Percentiles rank a stretch among this genome's conserved stretches.
phyloP scores from a whole-genome alignment of 1,140 invertebrate species.

The Heliconius eleuchia region DNA sequence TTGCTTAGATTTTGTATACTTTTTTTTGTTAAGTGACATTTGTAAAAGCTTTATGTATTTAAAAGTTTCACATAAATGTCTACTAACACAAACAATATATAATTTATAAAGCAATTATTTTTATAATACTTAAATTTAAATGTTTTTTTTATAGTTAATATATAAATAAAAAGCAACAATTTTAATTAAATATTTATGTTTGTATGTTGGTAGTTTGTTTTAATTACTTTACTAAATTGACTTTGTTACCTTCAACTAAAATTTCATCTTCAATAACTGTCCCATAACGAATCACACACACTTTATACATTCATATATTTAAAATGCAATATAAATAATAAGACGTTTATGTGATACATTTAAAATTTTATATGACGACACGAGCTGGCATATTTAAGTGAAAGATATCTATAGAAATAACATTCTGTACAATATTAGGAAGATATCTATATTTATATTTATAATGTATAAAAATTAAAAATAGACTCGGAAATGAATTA shows the following conservation, averaged over 20 bases:
- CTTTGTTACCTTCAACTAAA: not conserved
- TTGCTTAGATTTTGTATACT: not conserved
- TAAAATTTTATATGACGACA: constrained; percentile 40
- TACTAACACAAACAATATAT: not conserved
- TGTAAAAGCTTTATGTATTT: not conserved
- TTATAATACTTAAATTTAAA: not conserved
- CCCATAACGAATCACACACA: too few species aligned
- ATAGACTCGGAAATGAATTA: not conserved
- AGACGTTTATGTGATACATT: constrained; percentile 28
- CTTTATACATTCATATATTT: too few species aligned
- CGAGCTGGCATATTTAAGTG: constrained; percentile 27
- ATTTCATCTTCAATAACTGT: too few species aligned
- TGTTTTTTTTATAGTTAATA: not conserved
- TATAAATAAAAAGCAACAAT: too few species aligned
- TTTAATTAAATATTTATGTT: too few species aligned
- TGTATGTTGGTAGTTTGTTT: too few species aligned
- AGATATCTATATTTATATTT: not conserved
- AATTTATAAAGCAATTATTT: not conserved
- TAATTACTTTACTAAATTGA: too few species aligned
- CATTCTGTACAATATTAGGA: constrained; percentile 11
- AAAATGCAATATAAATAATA: too few species aligned
- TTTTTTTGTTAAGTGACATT: not conserved
- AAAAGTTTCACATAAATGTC: constrained; percentile 21
- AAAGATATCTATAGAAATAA: constrained; percentile 31
- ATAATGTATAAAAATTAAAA: not conserved